Conservation (phyloP, 2,113 vertebrate species). For the Xerus inauris region DNA sequence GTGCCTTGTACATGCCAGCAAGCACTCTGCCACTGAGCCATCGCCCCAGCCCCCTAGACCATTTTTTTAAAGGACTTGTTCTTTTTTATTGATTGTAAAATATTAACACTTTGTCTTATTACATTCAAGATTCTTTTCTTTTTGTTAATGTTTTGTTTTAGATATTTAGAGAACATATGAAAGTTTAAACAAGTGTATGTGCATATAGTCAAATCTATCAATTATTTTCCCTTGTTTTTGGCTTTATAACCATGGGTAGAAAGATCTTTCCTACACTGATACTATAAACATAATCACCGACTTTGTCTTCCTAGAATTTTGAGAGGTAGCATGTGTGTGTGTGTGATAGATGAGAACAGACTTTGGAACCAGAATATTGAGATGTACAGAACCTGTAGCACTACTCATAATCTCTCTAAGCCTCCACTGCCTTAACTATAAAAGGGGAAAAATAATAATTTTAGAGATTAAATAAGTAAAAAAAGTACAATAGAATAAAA, state of each 20-base stretch:
- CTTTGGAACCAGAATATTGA: not conserved
- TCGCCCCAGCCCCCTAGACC: not conserved
- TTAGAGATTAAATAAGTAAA: not conserved
- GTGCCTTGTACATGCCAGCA: too few species aligned
- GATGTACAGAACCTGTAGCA: not conserved
- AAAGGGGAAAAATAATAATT: not conserved
- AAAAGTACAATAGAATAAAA: not conserved
- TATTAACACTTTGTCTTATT: not conserved
- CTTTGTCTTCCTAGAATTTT: not conserved
- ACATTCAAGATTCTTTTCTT: not conserved
- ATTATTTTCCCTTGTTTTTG: not conserved
- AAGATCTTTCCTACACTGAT: not conserved
- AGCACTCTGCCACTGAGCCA: too few species aligned
- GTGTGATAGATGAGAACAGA: not conserved
- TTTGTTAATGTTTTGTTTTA: not conserved
- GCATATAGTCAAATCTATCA: not conserved
- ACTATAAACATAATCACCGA: not conserved
- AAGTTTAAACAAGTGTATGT: slow-evolving; percentile 5
- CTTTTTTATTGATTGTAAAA: not conserved
- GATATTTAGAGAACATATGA: not conserved
- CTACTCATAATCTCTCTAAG: not conserved
- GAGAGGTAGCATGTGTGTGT: not conserved
- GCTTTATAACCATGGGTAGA: slow-evolving; percentile 12
- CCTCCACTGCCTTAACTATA: not conserved
- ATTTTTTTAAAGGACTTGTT: not conserved